Conservation (phyloP, 2,797 vertebrate species). For the Mormyrops attenuatus region DNA sequence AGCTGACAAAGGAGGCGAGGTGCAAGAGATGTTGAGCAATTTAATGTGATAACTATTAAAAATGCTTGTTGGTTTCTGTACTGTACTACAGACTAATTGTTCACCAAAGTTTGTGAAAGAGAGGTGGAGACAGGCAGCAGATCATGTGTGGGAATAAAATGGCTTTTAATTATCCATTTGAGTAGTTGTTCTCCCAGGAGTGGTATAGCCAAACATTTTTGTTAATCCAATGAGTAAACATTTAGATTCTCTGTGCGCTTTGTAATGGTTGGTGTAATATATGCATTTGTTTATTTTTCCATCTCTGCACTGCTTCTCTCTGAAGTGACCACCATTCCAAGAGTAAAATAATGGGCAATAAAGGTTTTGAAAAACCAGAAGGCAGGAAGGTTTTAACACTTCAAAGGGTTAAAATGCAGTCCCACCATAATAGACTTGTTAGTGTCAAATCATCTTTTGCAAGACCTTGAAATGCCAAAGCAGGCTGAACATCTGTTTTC, state of each 20-base stretch:
- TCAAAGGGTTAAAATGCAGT: slow-evolving; percentile 39
- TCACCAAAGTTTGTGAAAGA: neutral
- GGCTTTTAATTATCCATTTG: neutral
- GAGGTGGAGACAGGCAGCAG: neutral
- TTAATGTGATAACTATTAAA: neutral
- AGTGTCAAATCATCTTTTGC: slow-evolving; percentile 56
- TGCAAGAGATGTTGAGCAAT: neutral
- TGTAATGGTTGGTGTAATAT: neutral
- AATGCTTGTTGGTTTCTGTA: neutral
- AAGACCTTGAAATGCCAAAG: slow-evolving; percentile 44
- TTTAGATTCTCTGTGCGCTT: neutral
- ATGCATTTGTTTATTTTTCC: neutral
- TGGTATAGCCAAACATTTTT: neutral
- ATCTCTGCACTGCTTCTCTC: neutral
- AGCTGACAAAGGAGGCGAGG: neutral
- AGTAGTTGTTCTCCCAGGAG: neutral
- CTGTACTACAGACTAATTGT: neutral
- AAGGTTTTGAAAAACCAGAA: slow-evolving; percentile 54
- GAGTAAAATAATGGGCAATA: slow-evolving; percentile 22
- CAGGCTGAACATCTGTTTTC: slow-evolving; percentile 62
- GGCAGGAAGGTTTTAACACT: slow-evolving; percentile 56
- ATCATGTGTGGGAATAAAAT: neutral
- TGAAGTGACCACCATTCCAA: neutral
- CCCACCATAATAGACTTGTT: slow-evolving; percentile 48
- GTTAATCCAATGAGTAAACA: neutral